Base-by-base conservation (phyloP, 2,888 invertebrate genomes). In the Folsomia manolachei region DNA sequence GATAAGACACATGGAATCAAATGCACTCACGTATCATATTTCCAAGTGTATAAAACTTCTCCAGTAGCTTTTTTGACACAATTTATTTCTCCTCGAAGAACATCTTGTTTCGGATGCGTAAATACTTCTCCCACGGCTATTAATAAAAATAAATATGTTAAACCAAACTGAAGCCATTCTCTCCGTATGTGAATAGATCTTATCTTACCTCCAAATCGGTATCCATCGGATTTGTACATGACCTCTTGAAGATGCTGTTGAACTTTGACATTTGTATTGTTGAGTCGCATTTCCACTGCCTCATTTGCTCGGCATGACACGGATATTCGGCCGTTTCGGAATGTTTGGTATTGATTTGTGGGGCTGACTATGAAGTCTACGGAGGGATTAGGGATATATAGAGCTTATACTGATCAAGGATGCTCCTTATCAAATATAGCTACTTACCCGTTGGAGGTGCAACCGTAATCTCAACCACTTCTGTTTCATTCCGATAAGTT, bases 11-110 rank as follows among this genome's bases (percentile, higher is more conserved):
- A n/a, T n/a, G n/a, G n/a, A n/a, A n/a, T n/a, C n/a, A n/a, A n/a
- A n/a, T n/a, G n/a, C n/a, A n/a, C n/a, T n/a, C n/a, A n/a, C n/a
- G 77, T 77, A 62, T 77, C 77, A 39, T 71, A 77, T 27, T 70
- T 75, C 77, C 77, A 77, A 0, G 72, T 75, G 66, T 64, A 72
- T n/a, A 77, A 56, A 26, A 67, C 70, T 19, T 71, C 75, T 26
- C 69, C 69, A 19, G 60, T 70, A 2, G 19, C 52, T 26, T 77
- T 77, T 18, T 74, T 74, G 11, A 72, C 71, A 53, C 77, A 77
- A 26, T 68, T 69, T 11, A 77, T 71, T 27, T 77, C 72, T 24
- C 77, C 77, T 19, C 69, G 24, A 19, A 75, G 72, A 0, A 68
- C 72, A 27, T 72, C 75, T 66, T 72, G 72, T 4, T 53, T 68